These are phyloP conservation scores for Anguilla pacifica DNA, from an alignment of 2,797 vertebrate genomes.

Conservation along the genomic window DNA sequence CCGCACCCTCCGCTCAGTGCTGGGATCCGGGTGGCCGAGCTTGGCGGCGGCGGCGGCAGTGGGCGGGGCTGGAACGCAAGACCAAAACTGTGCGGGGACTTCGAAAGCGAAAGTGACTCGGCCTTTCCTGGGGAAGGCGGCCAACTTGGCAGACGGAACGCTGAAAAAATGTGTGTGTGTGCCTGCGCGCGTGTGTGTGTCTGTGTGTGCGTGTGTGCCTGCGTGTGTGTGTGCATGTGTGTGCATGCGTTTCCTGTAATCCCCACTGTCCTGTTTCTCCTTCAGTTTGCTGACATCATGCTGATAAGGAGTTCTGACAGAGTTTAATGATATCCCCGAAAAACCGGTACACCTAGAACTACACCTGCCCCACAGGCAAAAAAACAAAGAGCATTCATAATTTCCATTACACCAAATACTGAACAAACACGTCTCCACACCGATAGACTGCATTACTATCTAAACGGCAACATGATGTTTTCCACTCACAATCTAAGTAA, in stretches of 20 bases:
- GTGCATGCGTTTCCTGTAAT: neutral
- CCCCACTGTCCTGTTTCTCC: neutral
- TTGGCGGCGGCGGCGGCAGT: slow-evolving; percentile 37
- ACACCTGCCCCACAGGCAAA: neutral
- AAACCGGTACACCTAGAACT: neutral
- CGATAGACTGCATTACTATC: neutral
- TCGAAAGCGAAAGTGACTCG: neutral
- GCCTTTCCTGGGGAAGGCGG: neutral
- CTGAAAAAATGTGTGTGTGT: neutral
- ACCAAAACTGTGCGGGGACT: neutral
- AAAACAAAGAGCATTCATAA: neutral
- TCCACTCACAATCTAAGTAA: neutral
- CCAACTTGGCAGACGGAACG: neutral
- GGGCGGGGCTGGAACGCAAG: slow-evolving; percentile 38
- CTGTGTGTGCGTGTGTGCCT: no score
- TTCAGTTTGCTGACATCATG: neutral
- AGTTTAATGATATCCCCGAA: neutral
- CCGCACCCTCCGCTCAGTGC: slow-evolving; percentile 35
- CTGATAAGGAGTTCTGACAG: neutral
- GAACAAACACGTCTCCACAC: neutral
- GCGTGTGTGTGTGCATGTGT: neutral
- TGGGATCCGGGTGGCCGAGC: slow-evolving; percentile 35
- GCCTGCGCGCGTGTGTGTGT: neutral
- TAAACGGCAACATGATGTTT: neutral
- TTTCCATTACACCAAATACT: neutral